Conservation (phyloP, 2,888 invertebrate genomes). For the Pheosia tremula region DNA sequence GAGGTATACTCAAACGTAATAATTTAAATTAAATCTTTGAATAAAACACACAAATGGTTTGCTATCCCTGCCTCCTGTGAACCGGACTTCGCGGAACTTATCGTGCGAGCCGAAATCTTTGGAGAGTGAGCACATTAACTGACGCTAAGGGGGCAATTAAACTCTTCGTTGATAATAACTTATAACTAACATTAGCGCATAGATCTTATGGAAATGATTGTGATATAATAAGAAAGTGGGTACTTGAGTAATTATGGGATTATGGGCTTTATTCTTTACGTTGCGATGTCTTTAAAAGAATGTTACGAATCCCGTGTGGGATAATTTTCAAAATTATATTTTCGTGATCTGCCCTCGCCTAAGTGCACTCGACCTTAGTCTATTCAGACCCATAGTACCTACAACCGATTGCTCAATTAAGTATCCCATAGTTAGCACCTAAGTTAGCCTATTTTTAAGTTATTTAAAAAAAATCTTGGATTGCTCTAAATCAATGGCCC, state of each 20-base stretch:
- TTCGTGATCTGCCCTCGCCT: too few species aligned
- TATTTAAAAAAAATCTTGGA: too few species aligned
- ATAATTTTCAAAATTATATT: too few species aligned
- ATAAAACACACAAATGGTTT: not conserved
- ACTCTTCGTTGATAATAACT: constrained; percentile 57
- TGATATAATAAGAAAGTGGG: constrained; percentile 5
- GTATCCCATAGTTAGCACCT: too few species aligned
- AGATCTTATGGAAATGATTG: constrained; percentile 12
- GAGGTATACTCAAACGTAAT: too few species aligned
- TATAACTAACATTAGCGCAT: constrained; percentile 41
- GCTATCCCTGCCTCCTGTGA: not conserved
- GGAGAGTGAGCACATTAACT: constrained; percentile 44
- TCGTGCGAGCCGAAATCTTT: constrained; percentile 40
- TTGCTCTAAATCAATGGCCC: constrained; percentile 22
- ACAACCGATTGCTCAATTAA: too few species aligned
- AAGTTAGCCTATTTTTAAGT: too few species aligned
- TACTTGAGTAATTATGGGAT: not conserved
- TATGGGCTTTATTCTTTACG: not conserved
- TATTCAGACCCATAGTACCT: too few species aligned
- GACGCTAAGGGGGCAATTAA: constrained; percentile 62
- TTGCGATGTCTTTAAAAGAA: too few species aligned
- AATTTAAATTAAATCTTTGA: not conserved
- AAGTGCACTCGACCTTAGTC: too few species aligned
- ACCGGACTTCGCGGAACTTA: constrained; percentile 33
- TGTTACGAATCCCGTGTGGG: too few species aligned